Percentiles rank a stretch among this genome's conserved stretches.
Conservation (phyloP, 2,888 invertebrate species). For the Drosophila austrosaltans region DNA sequence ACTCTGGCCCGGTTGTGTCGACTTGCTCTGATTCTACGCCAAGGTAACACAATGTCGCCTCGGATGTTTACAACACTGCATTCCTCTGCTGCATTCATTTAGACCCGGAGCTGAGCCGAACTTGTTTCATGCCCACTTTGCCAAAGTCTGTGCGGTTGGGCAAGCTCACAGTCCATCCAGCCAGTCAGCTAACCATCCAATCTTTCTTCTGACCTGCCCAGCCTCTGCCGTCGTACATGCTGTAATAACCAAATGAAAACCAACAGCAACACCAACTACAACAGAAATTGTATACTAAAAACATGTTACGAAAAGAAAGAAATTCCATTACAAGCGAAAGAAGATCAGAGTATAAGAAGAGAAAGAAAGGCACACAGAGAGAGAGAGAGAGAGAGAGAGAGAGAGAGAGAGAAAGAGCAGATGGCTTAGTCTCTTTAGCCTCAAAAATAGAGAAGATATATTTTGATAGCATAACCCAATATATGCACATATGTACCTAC, state of each 20-base stretch:
- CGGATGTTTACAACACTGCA: constrained; percentile 74
- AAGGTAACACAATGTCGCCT: constrained; percentile 59
- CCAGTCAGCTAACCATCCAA: constrained; percentile 39
- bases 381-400: constrained; percentile 54
- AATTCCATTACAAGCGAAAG: constrained; percentile 79
- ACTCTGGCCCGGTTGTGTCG: constrained; percentile 30
- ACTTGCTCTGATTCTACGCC: constrained; percentile 68
- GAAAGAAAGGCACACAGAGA: constrained; percentile 26
- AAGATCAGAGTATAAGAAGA: constrained; percentile 37
- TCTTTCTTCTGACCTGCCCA: constrained; percentile 40
- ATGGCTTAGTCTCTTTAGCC: constrained; percentile 32
- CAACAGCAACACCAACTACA: constrained; percentile 43
- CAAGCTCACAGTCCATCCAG: constrained; percentile 40
- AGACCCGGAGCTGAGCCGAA: constrained; percentile 57
- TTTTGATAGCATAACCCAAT: constrained; percentile 16
- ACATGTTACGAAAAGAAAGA: constrained; percentile 80
- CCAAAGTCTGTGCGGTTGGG: constrained; percentile 62
- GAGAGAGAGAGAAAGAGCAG: constrained; percentile 42
- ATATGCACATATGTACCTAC: not conserved
- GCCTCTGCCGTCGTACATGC: constrained; percentile 62
- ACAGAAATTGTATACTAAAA: constrained; percentile 53
- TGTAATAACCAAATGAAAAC: constrained; percentile 66
- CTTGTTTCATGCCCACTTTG: constrained; percentile 73
- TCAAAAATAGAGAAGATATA: constrained; percentile 24
- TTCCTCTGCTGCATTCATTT: constrained; percentile 74